These are phyloP conservation scores for Conus canariensis DNA, from an alignment of 2,888 invertebrate species.

Conservation along the genomic window DNA sequence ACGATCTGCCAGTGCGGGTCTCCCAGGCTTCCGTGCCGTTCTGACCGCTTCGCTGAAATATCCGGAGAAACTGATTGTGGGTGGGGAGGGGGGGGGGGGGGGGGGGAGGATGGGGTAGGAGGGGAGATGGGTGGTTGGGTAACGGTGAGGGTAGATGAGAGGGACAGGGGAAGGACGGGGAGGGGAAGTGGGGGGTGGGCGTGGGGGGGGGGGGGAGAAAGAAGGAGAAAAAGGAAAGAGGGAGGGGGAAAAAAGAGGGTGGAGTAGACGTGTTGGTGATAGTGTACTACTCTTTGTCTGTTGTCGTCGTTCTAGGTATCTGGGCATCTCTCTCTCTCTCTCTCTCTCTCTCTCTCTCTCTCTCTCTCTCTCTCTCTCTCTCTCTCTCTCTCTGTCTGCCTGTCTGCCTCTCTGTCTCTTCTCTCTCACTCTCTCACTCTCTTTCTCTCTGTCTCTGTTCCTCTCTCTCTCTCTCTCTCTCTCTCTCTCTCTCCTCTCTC, in stretches of 20 bases:
- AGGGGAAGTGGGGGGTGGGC: too few species aligned
- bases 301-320: background rate
- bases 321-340: background rate
- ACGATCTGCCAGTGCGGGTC: background rate
- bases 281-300: background rate
- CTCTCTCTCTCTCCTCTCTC: too few species aligned
- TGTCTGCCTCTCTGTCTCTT: background rate
- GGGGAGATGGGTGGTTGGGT: too few species aligned
- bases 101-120: too few species aligned
- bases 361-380: conserved; percentile 17
- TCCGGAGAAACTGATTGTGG: conserved; percentile 7
- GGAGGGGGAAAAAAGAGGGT: too few species aligned
- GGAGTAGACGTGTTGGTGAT: too few species aligned
- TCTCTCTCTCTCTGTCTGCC: conserved; percentile 9
- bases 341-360: conserved; percentile 14
- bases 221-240: too few species aligned
- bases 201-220: too few species aligned
- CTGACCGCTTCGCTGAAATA: background rate
- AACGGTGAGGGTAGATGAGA: too few species aligned
- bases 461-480: background rate
- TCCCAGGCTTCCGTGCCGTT: background rate
- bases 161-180: too few species aligned
- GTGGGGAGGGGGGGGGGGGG: background rate
- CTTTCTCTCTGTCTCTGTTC: background rate
- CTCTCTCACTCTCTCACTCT: background rate